Conservation (phyloP, 1,140 invertebrate species). For the Aplysia californica region DNA sequence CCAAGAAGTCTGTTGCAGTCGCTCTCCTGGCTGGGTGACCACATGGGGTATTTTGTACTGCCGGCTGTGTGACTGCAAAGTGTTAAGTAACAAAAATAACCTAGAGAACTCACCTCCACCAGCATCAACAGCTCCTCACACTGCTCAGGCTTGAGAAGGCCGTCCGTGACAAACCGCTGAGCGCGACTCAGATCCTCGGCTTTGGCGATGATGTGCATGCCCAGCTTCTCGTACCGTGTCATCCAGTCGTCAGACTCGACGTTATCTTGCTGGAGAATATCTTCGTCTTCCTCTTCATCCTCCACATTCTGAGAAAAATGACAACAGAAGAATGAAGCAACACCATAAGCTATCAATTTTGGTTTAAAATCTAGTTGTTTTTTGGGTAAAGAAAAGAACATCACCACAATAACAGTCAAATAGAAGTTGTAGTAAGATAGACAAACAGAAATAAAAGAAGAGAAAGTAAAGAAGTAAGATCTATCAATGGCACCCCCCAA, state of each 20-base stretch:
- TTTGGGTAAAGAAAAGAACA: no score
- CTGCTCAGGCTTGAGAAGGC: constrained; percentile 68
- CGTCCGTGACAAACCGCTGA: constrained; percentile 67
- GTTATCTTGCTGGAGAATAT: neutral
- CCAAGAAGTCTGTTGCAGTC: no score
- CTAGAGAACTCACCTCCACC: constrained; percentile 66
- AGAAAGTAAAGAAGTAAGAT: no score
- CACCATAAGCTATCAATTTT: neutral
- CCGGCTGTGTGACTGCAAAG: no score
- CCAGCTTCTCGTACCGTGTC: constrained; percentile 42
- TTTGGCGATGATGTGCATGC: constrained; percentile 50
- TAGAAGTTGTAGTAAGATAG: neutral
- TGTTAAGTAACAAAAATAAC: no score
- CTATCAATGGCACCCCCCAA: no score
- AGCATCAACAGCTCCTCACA: constrained; percentile 70
- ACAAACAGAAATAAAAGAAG: constrained; percentile 6
- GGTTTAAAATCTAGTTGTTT: neutral
- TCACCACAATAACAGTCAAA: neutral
- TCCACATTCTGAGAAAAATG: constrained; percentile 2
- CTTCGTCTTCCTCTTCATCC: constrained; percentile 12
- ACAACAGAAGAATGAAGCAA: neutral
- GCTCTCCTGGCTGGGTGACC: no score
- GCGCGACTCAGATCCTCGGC: constrained; percentile 57
- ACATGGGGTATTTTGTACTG: no score
- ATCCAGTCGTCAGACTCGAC: constrained; percentile 33